Evolutionary conservation across 2,888 invertebrate species (phyloP).

Genomic region (Matsumyia berberina): DNA sequence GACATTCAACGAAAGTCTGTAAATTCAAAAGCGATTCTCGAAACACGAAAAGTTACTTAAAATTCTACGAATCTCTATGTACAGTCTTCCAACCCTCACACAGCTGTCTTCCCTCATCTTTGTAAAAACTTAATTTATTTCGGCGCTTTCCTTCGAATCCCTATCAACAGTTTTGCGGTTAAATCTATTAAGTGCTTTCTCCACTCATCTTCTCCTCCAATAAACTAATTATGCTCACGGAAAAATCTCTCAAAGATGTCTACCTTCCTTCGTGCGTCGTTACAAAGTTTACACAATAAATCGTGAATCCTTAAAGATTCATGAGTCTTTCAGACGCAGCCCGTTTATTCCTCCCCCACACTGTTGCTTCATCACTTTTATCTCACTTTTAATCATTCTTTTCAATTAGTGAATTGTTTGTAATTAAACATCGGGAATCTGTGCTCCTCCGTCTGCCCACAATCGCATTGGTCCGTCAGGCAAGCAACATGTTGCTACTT

Average conservation of each 20-base stretch:
- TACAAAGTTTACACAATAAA: constrained; percentile 42
- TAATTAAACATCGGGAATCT: constrained; percentile 61
- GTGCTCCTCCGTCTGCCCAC: constrained; percentile 17
- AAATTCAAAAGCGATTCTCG: too few relatives aligned
- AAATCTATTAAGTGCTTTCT: constrained; percentile 33
- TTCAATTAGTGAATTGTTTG: constrained; percentile 72
- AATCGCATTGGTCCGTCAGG: not conserved
- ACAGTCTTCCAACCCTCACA: too few relatives aligned
- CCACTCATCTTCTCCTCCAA: not conserved
- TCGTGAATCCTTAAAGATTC: constrained; percentile 48
- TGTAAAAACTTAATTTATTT: not conserved
- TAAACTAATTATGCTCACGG: constrained; percentile 36
- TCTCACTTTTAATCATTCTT: constrained; percentile 63
- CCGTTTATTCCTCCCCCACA: not conserved
- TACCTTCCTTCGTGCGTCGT: not conserved
- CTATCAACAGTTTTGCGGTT: constrained; percentile 47
- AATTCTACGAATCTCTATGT: too few relatives aligned
- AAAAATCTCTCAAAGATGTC: constrained; percentile 6
- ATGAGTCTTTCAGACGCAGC: constrained; percentile 41
- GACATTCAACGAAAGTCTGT: too few relatives aligned
- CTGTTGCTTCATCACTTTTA: constrained; percentile 27
- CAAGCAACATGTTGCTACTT: constrained; percentile 46
- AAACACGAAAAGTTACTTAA: too few relatives aligned
- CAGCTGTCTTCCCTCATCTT: not conserved
- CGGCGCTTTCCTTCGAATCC: constrained; percentile 9